phyloP scores from a whole-genome alignment of 2,888 invertebrate genomes.

The Siphonodentalium dalli region DNA sequence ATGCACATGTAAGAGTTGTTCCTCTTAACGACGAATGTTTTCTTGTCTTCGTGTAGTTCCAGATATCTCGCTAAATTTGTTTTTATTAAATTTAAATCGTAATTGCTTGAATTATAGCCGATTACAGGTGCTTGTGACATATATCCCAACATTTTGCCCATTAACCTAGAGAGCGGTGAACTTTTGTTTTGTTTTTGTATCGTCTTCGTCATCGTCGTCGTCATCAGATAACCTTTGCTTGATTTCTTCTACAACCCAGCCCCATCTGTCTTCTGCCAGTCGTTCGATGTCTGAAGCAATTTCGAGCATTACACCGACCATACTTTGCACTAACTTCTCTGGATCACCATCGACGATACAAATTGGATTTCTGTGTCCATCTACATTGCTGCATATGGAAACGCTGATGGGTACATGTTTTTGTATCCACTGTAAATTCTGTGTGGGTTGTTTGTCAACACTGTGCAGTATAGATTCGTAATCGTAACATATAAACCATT shows the following conservation, averaged over 20 bases:
- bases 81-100: too few relatives aligned
- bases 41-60: too few relatives aligned
- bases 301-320: slow-evolving; percentile 10
- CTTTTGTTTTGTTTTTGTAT: too few relatives aligned
- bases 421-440: slow-evolving; percentile 20
- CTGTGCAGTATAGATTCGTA: too few relatives aligned
- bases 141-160: too few relatives aligned
- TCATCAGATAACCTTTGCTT: slow-evolving; percentile 3
- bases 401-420: slow-evolving; percentile 23
- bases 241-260: slow-evolving; percentile 18
- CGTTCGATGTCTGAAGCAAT: slow-evolving; percentile 8
- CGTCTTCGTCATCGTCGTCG: slow-evolving; percentile 1
- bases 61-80: too few relatives aligned
- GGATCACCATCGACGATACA: slow-evolving; percentile 20
- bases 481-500: slow-evolving; percentile 21
- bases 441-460: slow-evolving; percentile 9
- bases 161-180: too few relatives aligned
- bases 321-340: slow-evolving; percentile 7
- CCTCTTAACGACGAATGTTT: too few relatives aligned
- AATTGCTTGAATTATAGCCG: too few relatives aligned
- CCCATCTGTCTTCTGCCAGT: slow-evolving; percentile 19
- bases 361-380: slow-evolving; percentile 12
- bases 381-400: slow-evolving; percentile 21
- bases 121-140: too few relatives aligned
- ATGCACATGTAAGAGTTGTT: too few relatives aligned